These are phyloP conservation scores for Patella ulyssiponensis DNA, from an alignment of 2,888 invertebrate genomes.

Conservation along the genomic window DNA sequence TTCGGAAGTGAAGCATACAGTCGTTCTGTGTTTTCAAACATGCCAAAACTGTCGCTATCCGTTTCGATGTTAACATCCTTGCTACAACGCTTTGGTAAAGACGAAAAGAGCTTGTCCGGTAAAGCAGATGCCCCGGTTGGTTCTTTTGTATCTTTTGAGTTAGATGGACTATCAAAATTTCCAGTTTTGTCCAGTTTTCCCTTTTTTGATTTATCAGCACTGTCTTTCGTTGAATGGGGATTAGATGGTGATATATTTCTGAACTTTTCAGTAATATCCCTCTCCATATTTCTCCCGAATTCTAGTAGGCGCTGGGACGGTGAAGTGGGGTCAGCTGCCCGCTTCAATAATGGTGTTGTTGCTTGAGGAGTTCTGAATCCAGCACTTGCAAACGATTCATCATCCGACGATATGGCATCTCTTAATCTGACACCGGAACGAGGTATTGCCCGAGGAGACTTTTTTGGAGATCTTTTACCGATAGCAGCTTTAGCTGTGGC, in stretches of 20 bases:
- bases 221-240: too few relatives aligned
- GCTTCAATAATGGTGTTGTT: slow-evolving; percentile 33
- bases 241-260: too few relatives aligned
- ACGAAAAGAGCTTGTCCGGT: neutral
- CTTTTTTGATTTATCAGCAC: too few relatives aligned
- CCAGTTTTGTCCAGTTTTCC: neutral
- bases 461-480: neutral
- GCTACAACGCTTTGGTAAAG: neutral
- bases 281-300: slow-evolving; percentile 37
- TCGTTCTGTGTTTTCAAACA: slow-evolving; percentile 1
- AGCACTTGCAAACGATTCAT: slow-evolving; percentile 22
- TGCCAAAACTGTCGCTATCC: neutral
- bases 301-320: slow-evolving; percentile 35
- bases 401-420: slow-evolving; percentile 22
- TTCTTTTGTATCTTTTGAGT: neutral
- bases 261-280: slow-evolving; percentile 38
- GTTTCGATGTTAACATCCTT: neutral
- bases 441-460: neutral
- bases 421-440: neutral
- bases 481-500: neutral
- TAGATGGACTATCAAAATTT: neutral
- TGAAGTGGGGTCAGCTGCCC: slow-evolving; percentile 22
- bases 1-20: neutral
- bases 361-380: slow-evolving; percentile 39
- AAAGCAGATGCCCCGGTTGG: neutral